Evolutionary conservation across 2,797 vertebrate species (phyloP), one percentile per base, ranked within the genome.

Genomic region (Poecilia wingei): DNA sequence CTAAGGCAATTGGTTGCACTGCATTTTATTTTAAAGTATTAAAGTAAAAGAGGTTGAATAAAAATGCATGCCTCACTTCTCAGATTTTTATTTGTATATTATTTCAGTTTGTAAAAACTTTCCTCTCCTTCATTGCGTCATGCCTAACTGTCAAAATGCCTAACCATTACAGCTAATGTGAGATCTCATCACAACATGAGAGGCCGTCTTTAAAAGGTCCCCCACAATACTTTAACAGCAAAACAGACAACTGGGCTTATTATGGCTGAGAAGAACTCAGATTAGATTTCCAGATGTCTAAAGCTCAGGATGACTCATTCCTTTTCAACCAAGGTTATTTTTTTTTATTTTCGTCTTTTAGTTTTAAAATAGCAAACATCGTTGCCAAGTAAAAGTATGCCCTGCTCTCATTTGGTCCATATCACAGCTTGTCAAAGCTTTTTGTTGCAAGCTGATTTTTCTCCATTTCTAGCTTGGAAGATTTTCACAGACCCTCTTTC

Each of bases 391-490:
- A 28, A 39, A 61, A 49, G 33, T 64, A 28, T 73, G 57, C 33
- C 39, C 28, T 41, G 39, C 33, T 41, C n/a, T 25, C 20, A 2
- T 59, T 61, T 72, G 57, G 57, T 61, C 49, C 13, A 61, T 6
- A 51, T 79, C 46, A 51, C 33, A 31, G 33, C 46, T 45, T 46
- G 13, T 36, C 53, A 12, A 20, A 33, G 41, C 69, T 36, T 72
- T 72, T 72, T 41, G 45, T 73, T 36, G 16, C 47, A 39, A 39
- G 31, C 22, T n/a, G 70, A 72, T 45, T 72, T 72, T 41, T 74
- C 45, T 68, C 59, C 59, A 68, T 28, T 74, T 68, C 57, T 51
- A 64, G n/a, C 59, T 66, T 79, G 33, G 46, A 73, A 66, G 57
- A 74, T 66, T 74, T 79, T 53, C 70, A 61, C 41, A 22, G n/a